Evolutionary conservation across 2,797 vertebrate genomes (phyloP), one percentile per base, ranked within the genome.

Genomic region (Acipenser oxyrinchus): DNA sequence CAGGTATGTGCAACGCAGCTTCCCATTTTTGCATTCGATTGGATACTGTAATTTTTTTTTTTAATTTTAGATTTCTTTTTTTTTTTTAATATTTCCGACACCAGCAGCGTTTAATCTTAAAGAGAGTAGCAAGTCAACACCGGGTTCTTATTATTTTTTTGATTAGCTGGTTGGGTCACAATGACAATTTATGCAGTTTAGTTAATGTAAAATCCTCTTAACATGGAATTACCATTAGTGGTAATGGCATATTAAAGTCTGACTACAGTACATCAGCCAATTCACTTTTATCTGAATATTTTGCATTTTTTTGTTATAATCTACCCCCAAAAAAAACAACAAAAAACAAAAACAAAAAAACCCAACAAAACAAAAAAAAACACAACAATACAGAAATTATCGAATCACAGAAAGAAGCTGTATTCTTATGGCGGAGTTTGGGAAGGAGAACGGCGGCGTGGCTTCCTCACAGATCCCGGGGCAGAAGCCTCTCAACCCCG

Each of bases 371-470:
- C 0, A 37, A 4, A 37, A 37, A 4, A 37, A 37, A 5, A 4
- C 18, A 18, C 18, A 37, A 37, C 3, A 37, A n/a, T 7, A 11
- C 55, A n/a, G 37, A 11, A 6, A 11, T 11, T 13, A 58, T 13
- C 55, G 7, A 7, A 53, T n/a, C 59, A 50, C 50, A 57, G 53
- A 63, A 23, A 23, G 6, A 49, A 60, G 12, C 60, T 18, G 15
- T 55, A 48, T 55, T 66, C 76, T 70, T 69, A 94, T 94, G 93
- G 92, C 93, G 79, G 93, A 94, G 80, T 87, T 81, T 50, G 89
- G 85, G 79, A 77, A 84, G 48, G 88, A 85, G 63, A 86, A 82
- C 77, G 76, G 76, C 80, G 76, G 83, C 69, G 86, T 84, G 62
- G 80, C 86, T 60, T 77, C 84, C 66, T 84, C 91, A 76, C 86